Conservation (phyloP, 2,797 vertebrate species). For the Rhyacichthys aspro region DNA sequence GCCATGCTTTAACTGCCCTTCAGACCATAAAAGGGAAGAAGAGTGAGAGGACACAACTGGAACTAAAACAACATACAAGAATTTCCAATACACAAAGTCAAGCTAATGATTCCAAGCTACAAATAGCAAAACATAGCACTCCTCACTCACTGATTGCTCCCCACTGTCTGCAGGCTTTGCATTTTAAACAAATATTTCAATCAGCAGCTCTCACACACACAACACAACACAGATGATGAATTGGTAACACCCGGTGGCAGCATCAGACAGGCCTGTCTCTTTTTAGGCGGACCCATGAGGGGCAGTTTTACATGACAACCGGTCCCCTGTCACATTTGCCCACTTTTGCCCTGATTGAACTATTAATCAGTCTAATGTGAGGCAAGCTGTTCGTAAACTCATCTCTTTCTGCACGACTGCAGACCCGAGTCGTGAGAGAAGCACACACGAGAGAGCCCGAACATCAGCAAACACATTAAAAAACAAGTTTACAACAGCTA, state of each 20-base stretch:
- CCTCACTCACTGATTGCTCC: constrained; percentile 31
- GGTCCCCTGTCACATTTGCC: constrained; percentile 59
- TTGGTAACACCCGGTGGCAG: constrained; percentile 60
- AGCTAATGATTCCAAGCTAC: constrained; percentile 13
- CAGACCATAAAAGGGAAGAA: constrained; percentile 47
- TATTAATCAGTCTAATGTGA: constrained; percentile 72
- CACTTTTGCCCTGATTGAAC: constrained; percentile 66
- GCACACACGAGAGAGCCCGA: constrained; percentile 29
- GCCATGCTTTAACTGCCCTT: constrained; percentile 57
- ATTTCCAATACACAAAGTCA: constrained; percentile 21
- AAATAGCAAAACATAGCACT: constrained; percentile 19
- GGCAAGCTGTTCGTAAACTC: constrained; percentile 67
- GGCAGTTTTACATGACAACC: constrained; percentile 63
- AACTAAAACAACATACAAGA: constrained; percentile 18
- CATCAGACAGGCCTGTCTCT: constrained; percentile 51
- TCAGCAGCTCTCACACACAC: too few relatives aligned
- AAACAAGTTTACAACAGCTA: too few relatives aligned
- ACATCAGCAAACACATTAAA: too few relatives aligned
- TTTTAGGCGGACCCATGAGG: constrained; percentile 36
- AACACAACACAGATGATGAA: constrained; percentile 44
- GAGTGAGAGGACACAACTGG: constrained; percentile 49
- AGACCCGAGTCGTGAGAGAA: constrained; percentile 44
- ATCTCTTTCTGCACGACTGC: constrained; percentile 61
- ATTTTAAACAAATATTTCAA: constrained; percentile 56
- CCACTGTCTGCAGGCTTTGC: constrained; percentile 51